Conservation (phyloP, 2,888 invertebrate genomes). For the Nesidiocoris tenuis region DNA sequence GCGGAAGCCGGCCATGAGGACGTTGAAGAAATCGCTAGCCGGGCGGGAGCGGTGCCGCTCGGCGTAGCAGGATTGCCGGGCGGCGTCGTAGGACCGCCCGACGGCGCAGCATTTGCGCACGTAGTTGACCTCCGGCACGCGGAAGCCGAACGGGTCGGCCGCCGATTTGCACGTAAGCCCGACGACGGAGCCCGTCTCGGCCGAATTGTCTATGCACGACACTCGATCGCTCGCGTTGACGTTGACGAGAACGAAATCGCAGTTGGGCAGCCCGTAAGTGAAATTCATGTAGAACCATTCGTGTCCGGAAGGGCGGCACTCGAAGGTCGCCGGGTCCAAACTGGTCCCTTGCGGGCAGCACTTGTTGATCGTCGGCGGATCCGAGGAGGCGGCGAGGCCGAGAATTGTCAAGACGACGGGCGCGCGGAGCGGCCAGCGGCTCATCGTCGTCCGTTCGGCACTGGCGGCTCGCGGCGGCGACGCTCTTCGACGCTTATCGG, state of each 20-base stretch:
- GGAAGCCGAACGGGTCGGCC: conserved; percentile 30
- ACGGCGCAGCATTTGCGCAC: conserved; percentile 50
- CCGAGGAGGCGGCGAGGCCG: conserved; percentile 10
- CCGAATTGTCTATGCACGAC: conserved; percentile 45
- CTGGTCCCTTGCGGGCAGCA: conserved; percentile 46
- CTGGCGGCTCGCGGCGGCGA: neutral
- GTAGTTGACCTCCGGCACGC: conserved; percentile 46
- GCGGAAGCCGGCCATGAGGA: conserved; percentile 43
- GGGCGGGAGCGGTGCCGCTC: conserved; percentile 21
- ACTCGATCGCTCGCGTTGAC: conserved; percentile 27
- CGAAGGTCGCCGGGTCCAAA: conserved; percentile 22
- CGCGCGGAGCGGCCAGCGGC: conserved; percentile 9
- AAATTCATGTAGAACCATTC: conserved; percentile 45
- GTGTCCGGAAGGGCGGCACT: conserved; percentile 28
- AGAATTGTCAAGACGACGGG: conserved; percentile 6
- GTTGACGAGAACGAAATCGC: conserved; percentile 10
- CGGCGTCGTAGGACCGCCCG: conserved; percentile 46
- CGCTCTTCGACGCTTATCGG: conserved; percentile 1
- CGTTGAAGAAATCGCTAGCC: conserved; percentile 44
- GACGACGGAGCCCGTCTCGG: conserved; percentile 24
- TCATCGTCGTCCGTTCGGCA: neutral
- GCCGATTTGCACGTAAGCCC: conserved; percentile 31
- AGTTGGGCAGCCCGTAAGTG: conserved; percentile 42
- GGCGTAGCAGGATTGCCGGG: conserved; percentile 46
- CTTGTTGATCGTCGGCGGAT: conserved; percentile 39